Percentiles rank a stretch among this genome's conserved stretches.
phyloP scores from a whole-genome alignment of 2,888 invertebrate species.

The Drosophila fungiperda region DNA sequence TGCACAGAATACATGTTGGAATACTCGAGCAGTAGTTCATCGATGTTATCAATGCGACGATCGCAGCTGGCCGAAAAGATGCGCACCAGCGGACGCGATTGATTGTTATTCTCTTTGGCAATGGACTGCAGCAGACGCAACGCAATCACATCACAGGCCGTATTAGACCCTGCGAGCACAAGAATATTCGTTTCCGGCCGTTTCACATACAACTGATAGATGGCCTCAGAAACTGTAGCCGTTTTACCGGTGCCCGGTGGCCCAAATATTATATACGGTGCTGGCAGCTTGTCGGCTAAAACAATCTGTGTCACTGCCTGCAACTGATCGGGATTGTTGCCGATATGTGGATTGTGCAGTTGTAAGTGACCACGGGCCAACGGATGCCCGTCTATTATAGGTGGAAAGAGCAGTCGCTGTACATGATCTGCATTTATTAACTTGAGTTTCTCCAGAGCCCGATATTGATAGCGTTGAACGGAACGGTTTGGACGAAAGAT shows the following conservation, averaged over 20 bases:
- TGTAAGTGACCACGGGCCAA: slow-evolving; percentile 22
- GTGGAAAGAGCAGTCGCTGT: slow-evolving; percentile 66
- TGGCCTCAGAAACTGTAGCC: slow-evolving; percentile 89
- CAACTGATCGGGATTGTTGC: slow-evolving; percentile 87
- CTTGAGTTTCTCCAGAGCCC: slow-evolving; percentile 69
- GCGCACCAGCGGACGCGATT: slow-evolving; percentile 83
- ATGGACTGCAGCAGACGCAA: slow-evolving; percentile 84
- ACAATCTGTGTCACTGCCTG: slow-evolving; percentile 89
- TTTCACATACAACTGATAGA: slow-evolving; percentile 87
- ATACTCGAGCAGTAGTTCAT: slow-evolving; percentile 82
- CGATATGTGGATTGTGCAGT: slow-evolving; percentile 81
- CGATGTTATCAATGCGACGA: slow-evolving; percentile 81
- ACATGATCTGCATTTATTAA: slow-evolving; percentile 34
- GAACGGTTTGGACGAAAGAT: slow-evolving; percentile 76
- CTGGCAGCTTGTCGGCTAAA: slow-evolving; percentile 83
- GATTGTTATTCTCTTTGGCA: slow-evolving; percentile 22
- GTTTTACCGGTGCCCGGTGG: slow-evolving; percentile 89
- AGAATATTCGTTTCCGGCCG: slow-evolving; percentile 86
- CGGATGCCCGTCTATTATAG: neutral
- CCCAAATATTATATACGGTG: slow-evolving; percentile 94
- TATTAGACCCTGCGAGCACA: slow-evolving; percentile 90
- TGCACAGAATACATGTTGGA: slow-evolving; percentile 85
- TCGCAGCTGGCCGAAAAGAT: slow-evolving; percentile 85
- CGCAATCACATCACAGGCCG: slow-evolving; percentile 90
- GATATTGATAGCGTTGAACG: slow-evolving; percentile 78